Percentiles rank a stretch among this genome's conserved stretches.
These are phyloP conservation scores for Diadegma fenestrale DNA, from an alignment of 2,888 invertebrate species.

Conservation along the genomic window DNA sequence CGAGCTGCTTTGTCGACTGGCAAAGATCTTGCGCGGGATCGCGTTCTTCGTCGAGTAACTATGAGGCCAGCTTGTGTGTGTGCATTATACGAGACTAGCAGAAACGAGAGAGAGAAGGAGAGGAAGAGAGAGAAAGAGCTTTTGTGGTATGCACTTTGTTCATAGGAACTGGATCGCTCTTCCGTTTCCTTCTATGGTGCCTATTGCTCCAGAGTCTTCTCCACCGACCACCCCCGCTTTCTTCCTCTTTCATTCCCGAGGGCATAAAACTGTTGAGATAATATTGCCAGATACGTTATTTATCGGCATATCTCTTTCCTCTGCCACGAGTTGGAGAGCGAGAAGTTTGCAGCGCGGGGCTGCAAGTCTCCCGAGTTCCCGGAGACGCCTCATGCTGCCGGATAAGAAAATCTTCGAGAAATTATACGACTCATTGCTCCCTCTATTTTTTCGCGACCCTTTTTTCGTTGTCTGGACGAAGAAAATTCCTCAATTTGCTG, in stretches of 20 bases:
- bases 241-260: slow-evolving; percentile 58
- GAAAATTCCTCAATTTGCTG: neutral
- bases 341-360: slow-evolving; percentile 56
- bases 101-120: neutral
- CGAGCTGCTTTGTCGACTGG: slow-evolving; percentile 48
- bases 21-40: slow-evolving; percentile 70
- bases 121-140: slow-evolving; percentile 22
- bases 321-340: slow-evolving; percentile 65
- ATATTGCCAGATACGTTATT: slow-evolving; percentile 82
- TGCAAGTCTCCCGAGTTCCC: slow-evolving; percentile 27
- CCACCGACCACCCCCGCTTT: slow-evolving; percentile 5
- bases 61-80: slow-evolving; percentile 23
- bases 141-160: slow-evolving; percentile 50
- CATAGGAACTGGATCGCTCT: slow-evolving; percentile 65
- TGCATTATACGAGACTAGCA: slow-evolving; percentile 31
- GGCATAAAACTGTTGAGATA: slow-evolving; percentile 79
- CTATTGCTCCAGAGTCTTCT: slow-evolving; percentile 31
- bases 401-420: slow-evolving; percentile 2
- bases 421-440: neutral
- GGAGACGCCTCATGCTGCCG: neutral
- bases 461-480: neutral
- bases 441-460: neutral
- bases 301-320: slow-evolving; percentile 77
- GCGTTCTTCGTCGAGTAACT: slow-evolving; percentile 59
- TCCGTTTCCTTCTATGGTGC: slow-evolving; percentile 42